Percentiles rank a stretch among this genome's conserved stretches.
Evolutionary conservation across 2,797 vertebrate species (phyloP).

Genomic region (Gobionotothen gibberifrons): DNA sequence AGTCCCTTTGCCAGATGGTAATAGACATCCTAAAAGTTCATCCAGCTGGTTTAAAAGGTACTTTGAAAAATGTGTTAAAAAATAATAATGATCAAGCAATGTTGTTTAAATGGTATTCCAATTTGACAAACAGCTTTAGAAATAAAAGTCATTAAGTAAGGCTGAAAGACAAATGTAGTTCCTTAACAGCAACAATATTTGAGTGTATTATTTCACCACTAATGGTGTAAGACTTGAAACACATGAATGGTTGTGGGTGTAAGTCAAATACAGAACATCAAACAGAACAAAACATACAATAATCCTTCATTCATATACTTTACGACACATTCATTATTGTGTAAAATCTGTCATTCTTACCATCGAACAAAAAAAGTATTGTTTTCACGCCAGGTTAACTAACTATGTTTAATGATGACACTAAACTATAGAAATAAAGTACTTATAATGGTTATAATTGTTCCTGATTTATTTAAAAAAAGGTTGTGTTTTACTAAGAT

Average conservation of each 20-base stretch:
- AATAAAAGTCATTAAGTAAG: neutral
- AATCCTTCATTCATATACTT: neutral
- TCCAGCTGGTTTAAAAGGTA: neutral
- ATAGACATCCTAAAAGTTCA: no score
- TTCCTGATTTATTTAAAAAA: neutral
- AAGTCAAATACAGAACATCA: neutral
- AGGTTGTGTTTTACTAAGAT: neutral
- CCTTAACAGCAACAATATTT: neutral
- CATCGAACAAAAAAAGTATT: neutral
- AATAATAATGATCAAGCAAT: neutral
- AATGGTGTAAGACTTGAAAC: rapidly evolving
- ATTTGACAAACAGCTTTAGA: neutral
- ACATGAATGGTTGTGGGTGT: neutral
- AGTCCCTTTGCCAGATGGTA: no score
- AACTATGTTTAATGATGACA: neutral
- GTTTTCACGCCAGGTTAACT: neutral
- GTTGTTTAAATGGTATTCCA: neutral
- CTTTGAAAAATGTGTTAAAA: neutral
- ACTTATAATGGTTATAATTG: neutral
- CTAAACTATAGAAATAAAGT: neutral
- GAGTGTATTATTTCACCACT: neutral
- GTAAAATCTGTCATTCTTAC: neutral
- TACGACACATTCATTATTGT: neutral
- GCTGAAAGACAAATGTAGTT: neutral
- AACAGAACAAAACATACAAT: neutral